A percentile compares a stretch with the other conserved stretches of the same genome.
Evolutionary conservation across 2,888 invertebrate genomes (phyloP).

Genomic region (Zootermopsis nevadensis): DNA sequence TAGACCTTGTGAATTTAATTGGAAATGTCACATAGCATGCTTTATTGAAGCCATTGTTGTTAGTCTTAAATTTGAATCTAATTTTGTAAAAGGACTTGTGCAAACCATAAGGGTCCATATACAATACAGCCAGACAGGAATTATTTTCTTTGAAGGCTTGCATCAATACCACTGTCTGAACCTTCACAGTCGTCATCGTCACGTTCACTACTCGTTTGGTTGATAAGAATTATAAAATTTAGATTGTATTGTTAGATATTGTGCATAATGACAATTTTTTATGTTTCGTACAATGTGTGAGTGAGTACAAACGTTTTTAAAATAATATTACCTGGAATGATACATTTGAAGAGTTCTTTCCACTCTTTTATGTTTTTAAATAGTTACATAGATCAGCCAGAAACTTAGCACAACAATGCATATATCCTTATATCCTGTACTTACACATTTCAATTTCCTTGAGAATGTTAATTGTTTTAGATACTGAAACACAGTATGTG

Average conservation of each 20-base stretch:
- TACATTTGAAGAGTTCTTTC: conserved; percentile 15
- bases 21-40: conserved; percentile 43
- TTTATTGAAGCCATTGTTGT: conserved; percentile 47
- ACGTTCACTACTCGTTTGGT: not conserved
- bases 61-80: conserved; percentile 38
- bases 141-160: conserved; percentile 5
- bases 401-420: not conserved
- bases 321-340: conserved; percentile 42
- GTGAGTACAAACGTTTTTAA: conserved; percentile 47
- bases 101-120: conserved; percentile 45
- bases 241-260: conserved; percentile 30
- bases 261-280: conserved; percentile 35
- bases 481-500: too few relatives aligned
- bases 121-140: conserved; percentile 1
- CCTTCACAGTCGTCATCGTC: not conserved
- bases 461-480: not conserved
- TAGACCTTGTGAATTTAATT: conserved; percentile 48
- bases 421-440: conserved; percentile 2
- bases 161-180: not conserved
- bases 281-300: conserved; percentile 41
- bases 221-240: not conserved
- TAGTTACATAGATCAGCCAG: conserved; percentile 18
- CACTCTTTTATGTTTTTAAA: not conserved
- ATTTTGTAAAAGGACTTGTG: conserved; percentile 49
- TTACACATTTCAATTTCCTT: conserved; percentile 6